Base-by-base conservation (phyloP, 2,797 vertebrate species). In the Tachyglossus aculeatus region DNA sequence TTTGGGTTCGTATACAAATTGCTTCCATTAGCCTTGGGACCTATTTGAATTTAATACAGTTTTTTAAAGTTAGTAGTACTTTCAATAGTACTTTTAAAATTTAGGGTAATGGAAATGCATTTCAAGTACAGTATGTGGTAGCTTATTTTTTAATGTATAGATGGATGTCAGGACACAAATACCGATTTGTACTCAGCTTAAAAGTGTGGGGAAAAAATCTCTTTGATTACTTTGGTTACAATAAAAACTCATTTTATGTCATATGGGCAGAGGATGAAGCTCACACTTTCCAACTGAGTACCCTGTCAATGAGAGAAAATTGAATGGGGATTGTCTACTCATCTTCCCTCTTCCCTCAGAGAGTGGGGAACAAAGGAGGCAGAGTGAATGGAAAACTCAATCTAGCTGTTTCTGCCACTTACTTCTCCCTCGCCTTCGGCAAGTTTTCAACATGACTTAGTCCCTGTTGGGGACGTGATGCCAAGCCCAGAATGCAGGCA, bases 21-120 rank as follows among this genome's bases (percentile, higher is more conserved):
- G 88, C 93, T 92, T 93, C 94, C 94, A 95, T 95, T 95, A 94
- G 92, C 92, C 92, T 90, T 90, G 90, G 91, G 91, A 92, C 91
- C 89, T 93, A 93, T 94, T 94, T 94, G 92, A 94, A 92, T 93
- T 89, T 90, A 90, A 90, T 85, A 91, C 83, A 88, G 82, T 90
- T 93, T 90, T 91, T 92, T 86, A 84, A 91, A 93, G 88, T 92
- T 92, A 78, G 83, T 41, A 81, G 81, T 85, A 90, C 88, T 90
- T 88, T 62, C 84, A 89, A 86, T 92, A 83, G 84, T 92, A 91
- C 90, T 94, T 93, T 91, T 89, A 88, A 92, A 92, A 93, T 92
- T 91, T 87, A 90, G 86, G 72, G 87, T 92, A 91, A 90, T 92
- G 89, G 89, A 83, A 89, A 91, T 87, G 87, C 88, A 88, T 93